Base-by-base conservation (phyloP, 1,140 invertebrate species). In the Heliconius nattereri region DNA sequence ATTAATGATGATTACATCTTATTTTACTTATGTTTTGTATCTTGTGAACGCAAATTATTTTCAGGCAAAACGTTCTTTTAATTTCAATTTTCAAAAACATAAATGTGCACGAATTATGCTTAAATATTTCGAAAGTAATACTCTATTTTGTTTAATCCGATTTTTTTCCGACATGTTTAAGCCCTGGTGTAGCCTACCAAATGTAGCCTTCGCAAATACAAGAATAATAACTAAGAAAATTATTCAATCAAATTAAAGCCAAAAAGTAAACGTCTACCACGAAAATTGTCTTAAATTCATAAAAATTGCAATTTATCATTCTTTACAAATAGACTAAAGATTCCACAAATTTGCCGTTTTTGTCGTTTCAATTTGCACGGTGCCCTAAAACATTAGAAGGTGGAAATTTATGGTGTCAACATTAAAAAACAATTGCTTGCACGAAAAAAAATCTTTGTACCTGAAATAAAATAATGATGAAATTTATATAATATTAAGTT, bases 361-460 rank as follows among this genome's bases (percentile, higher is more conserved):
- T n/a, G 75, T 70, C 75, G 37, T 76, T 76, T 76, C 75, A 76
- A 76, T 76, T 76, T 76, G 60, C 23, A 29, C 7, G 40, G 37
- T 26, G 16, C 26, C 37, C 19, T 76, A 70, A 76, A 76, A 71
- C 57, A 75, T 75, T 52, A 70, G 75, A 54, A 26, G 54, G 45
- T 13, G 26, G 29, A 76, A 66, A 76, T 76, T 76, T 76, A 76
- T 70, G n/a, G 75, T 49, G 20, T 37, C 2, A 20, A 60, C 45
- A 71, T 71, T 71, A 76, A 71, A 32, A 75, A 76, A 70, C 54
- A 60, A 66, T 70, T 76, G 32, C 23, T 75, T 16, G 7, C 35
- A 60, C 35, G 37, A 76, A 76, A 75, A 66, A 66, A 66, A 9
- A 29, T 66, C 26, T 29, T 66, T 29, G 26, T 66, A 29, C 26